A percentile compares a stretch with the other conserved stretches of the same genome.
Evolutionary conservation across 2,888 invertebrate genomes (phyloP).

Genomic region (Temnothorax ravouxi): DNA sequence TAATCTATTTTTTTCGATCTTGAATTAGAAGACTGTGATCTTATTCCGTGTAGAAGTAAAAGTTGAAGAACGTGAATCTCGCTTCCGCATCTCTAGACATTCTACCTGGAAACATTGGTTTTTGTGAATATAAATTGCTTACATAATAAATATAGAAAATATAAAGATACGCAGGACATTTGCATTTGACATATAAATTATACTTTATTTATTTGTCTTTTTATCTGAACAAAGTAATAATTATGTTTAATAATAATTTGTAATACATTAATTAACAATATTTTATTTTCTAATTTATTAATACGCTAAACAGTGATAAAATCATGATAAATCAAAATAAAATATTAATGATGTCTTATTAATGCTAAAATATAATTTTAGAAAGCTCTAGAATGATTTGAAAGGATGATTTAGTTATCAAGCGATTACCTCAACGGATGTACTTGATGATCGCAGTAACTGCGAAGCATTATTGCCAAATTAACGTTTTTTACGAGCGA

Average conservation of each 20-base stretch:
- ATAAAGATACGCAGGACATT: background rate
- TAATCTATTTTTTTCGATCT: background rate
- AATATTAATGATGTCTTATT: background rate
- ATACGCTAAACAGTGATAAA: background rate
- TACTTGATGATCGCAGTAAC: background rate
- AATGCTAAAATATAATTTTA: background rate
- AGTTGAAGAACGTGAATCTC: too few species aligned
- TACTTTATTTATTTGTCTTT: background rate
- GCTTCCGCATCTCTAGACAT: background rate
- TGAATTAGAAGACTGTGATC: background rate
- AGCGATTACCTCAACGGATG: background rate
- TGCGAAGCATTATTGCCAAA: background rate
- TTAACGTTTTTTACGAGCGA: background rate
- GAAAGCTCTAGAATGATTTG: background rate
- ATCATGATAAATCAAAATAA: background rate
- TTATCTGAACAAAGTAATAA: background rate
- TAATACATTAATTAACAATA: background rate
- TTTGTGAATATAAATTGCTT: background rate
- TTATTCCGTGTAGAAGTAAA: background rate
- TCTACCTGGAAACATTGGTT: background rate
- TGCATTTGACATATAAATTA: background rate
- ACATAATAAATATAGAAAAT: background rate
- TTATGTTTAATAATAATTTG: constrained; percentile 11
- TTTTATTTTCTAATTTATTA: background rate
- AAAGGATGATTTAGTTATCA: background rate